Percentiles rank a stretch among this genome's conserved stretches.
phyloP scores from a whole-genome alignment of 2,888 invertebrate genomes.

The Pollenia griseotomentosa region DNA sequence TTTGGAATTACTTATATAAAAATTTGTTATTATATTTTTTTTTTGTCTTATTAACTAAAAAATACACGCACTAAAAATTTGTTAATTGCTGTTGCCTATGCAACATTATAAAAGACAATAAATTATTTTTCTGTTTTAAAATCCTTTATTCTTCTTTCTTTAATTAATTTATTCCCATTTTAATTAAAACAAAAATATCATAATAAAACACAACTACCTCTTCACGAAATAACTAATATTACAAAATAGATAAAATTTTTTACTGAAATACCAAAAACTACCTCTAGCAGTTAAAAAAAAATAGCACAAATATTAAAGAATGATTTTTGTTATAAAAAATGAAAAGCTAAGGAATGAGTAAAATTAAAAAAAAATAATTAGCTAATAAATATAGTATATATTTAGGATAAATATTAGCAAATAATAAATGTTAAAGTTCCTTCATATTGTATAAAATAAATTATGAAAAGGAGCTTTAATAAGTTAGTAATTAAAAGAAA shows the following conservation, averaged over 20 bases:
- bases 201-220: conserved; percentile 51
- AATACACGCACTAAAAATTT: conserved; percentile 15
- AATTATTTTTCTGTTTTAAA: conserved; percentile 37
- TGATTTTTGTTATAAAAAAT: conserved; percentile 19
- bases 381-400: background rate
- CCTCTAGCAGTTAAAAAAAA: conserved; percentile 51
- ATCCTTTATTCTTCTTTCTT: conserved; percentile 19
- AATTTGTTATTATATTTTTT: conserved; percentile 30
- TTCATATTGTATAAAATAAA: conserved; percentile 11
- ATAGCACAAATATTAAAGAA: conserved; percentile 58
- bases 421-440: conserved; percentile 18
- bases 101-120: conserved; percentile 36
- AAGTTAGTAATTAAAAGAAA: background rate
- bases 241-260: conserved; percentile 55
- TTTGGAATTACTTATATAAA: too few relatives aligned
- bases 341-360: conserved; percentile 42
- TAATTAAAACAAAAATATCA: background rate
- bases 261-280: conserved; percentile 47
- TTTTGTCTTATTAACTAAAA: conserved; percentile 43
- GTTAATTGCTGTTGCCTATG: background rate
- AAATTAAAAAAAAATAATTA: conserved; percentile 11
- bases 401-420: conserved; percentile 33
- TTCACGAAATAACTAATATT: background rate
- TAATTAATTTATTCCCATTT: background rate
- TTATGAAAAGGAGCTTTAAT: conserved; percentile 25